A percentile compares a stretch with the other conserved stretches of the same genome.
phyloP scores from a whole-genome alignment of 2,888 invertebrate genomes.

The Ochropleura plecta region DNA sequence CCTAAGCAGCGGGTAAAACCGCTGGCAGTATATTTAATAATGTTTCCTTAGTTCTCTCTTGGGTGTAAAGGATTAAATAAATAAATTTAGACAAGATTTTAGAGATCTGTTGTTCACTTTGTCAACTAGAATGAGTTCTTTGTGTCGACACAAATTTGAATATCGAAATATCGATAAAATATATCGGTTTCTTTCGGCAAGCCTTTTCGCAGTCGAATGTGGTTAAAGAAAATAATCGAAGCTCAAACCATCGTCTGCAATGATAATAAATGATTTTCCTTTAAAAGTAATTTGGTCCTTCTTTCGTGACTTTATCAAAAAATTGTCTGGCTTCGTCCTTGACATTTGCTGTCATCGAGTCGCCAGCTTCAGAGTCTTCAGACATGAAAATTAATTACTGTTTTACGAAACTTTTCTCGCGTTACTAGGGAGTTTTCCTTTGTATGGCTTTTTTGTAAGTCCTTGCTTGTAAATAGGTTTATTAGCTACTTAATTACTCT shows the following conservation, averaged over 20 bases:
- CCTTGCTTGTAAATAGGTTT: neutral
- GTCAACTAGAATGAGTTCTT: too few species aligned
- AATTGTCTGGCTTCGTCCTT: constrained; percentile 22
- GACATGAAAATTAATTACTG: constrained; percentile 22
- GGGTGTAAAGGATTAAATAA: too few species aligned
- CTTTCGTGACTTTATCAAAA: neutral
- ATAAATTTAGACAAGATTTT: neutral
- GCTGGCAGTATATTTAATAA: too few species aligned
- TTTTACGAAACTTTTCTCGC: constrained; percentile 1
- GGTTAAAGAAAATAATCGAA: neutral
- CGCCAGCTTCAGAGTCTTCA: neutral
- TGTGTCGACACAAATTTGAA: neutral
- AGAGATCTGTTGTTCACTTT: neutral
- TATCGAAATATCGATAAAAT: neutral
- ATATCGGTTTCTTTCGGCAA: neutral
- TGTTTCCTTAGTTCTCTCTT: too few species aligned
- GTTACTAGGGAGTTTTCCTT: neutral
- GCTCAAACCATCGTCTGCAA: neutral
- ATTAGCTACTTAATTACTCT: neutral
- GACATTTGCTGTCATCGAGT: constrained; percentile 2
- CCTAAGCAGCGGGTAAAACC: too few species aligned
- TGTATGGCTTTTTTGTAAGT: neutral
- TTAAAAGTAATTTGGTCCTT: neutral
- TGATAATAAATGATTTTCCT: neutral
- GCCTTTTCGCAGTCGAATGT: neutral